Evolutionary conservation across 2,888 invertebrate genomes (phyloP).

Genomic region (Ichneumoninae sp.): DNA sequence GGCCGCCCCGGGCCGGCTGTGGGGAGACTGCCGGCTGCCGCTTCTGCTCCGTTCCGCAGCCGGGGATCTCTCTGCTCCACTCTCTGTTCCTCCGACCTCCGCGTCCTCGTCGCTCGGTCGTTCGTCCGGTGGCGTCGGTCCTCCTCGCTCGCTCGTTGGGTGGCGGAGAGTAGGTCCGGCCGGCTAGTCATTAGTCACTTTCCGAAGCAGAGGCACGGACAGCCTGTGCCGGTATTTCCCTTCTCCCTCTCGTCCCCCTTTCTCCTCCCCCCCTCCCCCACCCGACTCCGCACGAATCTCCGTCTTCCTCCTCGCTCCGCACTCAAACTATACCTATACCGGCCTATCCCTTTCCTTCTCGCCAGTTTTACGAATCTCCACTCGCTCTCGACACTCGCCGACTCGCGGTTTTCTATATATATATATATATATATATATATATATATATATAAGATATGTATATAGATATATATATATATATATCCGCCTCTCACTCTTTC

Average conservation of each 20-base stretch:
- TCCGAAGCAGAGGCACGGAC: slow-evolving; percentile 84
- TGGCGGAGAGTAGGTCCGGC: slow-evolving; percentile 79
- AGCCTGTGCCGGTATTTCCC: slow-evolving; percentile 80
- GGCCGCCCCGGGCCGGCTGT: slow-evolving; percentile 67
- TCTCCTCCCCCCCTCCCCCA: slow-evolving; percentile 64
- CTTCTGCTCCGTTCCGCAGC: slow-evolving; percentile 40
- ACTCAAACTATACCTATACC: slow-evolving; percentile 56
- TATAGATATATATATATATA: neutral
- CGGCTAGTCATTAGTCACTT: slow-evolving; percentile 84
- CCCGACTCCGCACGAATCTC: slow-evolving; percentile 61
- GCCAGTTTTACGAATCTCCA: slow-evolving; percentile 70
- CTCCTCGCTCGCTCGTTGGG: slow-evolving; percentile 77
- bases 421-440: slow-evolving; percentile 70
- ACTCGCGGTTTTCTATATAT: slow-evolving; percentile 74
- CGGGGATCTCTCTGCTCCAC: slow-evolving; percentile 56
- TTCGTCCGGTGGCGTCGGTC: slow-evolving; percentile 20
- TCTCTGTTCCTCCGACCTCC: slow-evolving; percentile 16
- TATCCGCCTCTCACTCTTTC: slow-evolving; percentile 26
- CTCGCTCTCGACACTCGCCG: slow-evolving; percentile 74
- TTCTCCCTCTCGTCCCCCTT: slow-evolving; percentile 68
- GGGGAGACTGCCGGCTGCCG: slow-evolving; percentile 45
- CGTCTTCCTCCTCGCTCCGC: slow-evolving; percentile 53
- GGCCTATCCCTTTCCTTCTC: slow-evolving; percentile 70
- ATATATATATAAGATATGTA: slow-evolving; percentile 41
- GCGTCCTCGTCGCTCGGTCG: slow-evolving; percentile 37